Base-by-base conservation (phyloP, 1,140 invertebrate species). In the Scaptomyza montana region DNA sequence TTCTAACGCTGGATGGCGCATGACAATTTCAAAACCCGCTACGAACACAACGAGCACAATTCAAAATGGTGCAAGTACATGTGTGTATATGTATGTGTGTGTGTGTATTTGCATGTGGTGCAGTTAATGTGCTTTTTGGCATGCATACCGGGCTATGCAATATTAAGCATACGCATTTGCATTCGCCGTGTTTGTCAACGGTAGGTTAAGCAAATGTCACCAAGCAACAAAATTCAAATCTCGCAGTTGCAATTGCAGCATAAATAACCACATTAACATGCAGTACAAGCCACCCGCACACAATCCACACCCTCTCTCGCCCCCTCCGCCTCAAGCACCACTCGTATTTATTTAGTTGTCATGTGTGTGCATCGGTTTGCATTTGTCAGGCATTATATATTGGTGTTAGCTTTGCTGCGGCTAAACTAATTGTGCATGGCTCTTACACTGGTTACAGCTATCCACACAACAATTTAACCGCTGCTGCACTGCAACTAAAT, bases 101-200 rank as follows among this genome's bases (percentile, higher is more conserved):
- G 9, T 55, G 25, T 46, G 10, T 30, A 25, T 64, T 36, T 69
- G 61, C 39, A 59, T 59, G 55, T 46, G 78, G 66, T 85, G 71
- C 64, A 87, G 82, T 86, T 86, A 86, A 86, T 86, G 82, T 82
- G 82, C 84, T 76, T 89, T 65, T 87, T 77, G 78, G 84, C 80
- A 87, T 86, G 84, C 82, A 82, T 73, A 64, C 59, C 71, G 62
- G 68, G 71, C 57, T 89, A 87, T 89, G 78, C 76, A 89, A 89
- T 89, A 89, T 89, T 82, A 77, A 89, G 79, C 78, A 82, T 68
- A 89, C 84, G 75, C 72, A 69, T 63, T 41, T 49, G 36, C 62
- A 79, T 9, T 60, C 74, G 61, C 54, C 64, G 55, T 86, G 76
- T 82, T 87, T 87, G 75, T 49, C 60, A 72, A 47, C 73, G 68